Base-by-base conservation (phyloP, 2,888 invertebrate genomes). In the Drosophila borborema region DNA sequence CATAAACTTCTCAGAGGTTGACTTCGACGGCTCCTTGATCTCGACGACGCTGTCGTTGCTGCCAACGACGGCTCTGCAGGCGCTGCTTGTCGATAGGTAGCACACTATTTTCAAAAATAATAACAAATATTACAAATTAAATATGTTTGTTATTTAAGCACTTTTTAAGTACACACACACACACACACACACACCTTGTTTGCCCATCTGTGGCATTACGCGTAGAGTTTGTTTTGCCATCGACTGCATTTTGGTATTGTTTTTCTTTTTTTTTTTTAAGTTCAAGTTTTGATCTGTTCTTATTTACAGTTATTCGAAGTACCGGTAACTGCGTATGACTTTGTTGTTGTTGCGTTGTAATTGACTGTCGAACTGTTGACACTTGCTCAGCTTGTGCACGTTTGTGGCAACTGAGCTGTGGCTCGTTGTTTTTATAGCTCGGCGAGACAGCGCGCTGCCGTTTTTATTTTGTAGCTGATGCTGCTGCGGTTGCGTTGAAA, bases 1-100 rank as follows among this genome's bases (percentile, higher is more conserved):
- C 72, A 95, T 93, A 89, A 97, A 91, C 74, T 95, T 93, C 34
- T 94, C 93, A 73, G 94, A 95, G 23, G 94, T 89, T 2, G 93
- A 90, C 58, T 90, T 89, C 0, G 84, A 72, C 28, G 80, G 49
- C 34, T n/a, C 80, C 34, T 82, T 80, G 23, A 91, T 84, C 46
- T 87, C 89, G 5, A 84, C 89, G 10, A 85, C 89, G 55, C 61
- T 67, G 2, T 77, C 82, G 14, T 73, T 79, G 46, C 68, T 64
- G 12, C 75, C 67, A 3, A 48, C 51, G n/a, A 81, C 20, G 20
- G 74, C 61, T 12, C 69, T 66, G 59, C 64, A 77, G 28, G 64
- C 74, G 31, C 86, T 76, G 64, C 85, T 89, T 20, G 90, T 91
- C 28, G 91, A 88, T 51, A 87, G 74, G 64, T 72, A 79, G 76